Evolutionary conservation across 2,888 invertebrate genomes (phyloP).

Genomic region (Quadriops clusia): DNA sequence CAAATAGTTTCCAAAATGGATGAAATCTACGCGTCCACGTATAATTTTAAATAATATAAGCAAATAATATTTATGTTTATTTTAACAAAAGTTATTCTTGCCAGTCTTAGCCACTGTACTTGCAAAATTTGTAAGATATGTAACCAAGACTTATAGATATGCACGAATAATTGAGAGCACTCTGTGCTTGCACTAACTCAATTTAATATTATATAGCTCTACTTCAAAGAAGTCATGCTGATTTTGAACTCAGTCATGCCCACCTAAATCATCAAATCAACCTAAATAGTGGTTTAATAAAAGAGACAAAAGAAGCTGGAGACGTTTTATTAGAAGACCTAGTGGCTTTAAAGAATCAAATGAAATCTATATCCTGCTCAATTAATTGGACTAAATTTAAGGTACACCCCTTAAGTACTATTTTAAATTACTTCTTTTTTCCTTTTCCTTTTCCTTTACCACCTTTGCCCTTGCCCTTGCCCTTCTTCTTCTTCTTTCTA

Average conservation of each 20-base stretch:
- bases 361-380: constrained; percentile 16
- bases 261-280: constrained; percentile 22
- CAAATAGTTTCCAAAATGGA: too few relatives aligned
- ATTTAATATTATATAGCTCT: constrained; percentile 15
- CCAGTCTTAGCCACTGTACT: too few relatives aligned
- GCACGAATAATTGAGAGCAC: too few relatives aligned
- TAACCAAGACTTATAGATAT: too few relatives aligned
- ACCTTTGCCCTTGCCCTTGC: constrained; percentile 13
- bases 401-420: constrained; percentile 12
- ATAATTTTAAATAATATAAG: too few relatives aligned
- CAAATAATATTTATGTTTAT: too few relatives aligned
- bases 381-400: constrained; percentile 23
- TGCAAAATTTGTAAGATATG: too few relatives aligned
- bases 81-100: too few relatives aligned
- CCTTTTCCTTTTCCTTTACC: constrained; percentile 14
- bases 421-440: constrained; percentile 13
- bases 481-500: constrained; percentile 18
- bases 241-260: constrained; percentile 25
- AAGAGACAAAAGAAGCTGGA: constrained; percentile 24
- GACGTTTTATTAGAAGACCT: constrained; percentile 26
- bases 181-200: too few relatives aligned
- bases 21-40: too few relatives aligned
- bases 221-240: constrained; percentile 22
- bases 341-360: constrained; percentile 20
- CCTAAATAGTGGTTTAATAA: constrained; percentile 19